A percentile compares a stretch with the other conserved stretches of the same genome.
Conservation (phyloP, 2,888 invertebrate species). For the Metellina segmentata region DNA sequence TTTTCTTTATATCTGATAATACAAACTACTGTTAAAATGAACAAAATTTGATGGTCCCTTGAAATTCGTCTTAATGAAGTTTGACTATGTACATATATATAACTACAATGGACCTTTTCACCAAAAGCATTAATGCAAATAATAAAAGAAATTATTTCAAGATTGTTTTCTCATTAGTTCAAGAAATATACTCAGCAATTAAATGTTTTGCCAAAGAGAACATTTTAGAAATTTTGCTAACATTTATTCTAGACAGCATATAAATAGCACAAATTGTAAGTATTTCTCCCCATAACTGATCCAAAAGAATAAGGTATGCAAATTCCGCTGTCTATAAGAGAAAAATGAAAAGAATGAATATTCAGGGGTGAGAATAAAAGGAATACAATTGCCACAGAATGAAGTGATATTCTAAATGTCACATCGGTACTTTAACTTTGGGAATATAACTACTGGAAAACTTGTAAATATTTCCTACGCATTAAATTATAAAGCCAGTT, state of each 20-base stretch:
- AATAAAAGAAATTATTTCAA: neutral
- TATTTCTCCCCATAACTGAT: conserved; percentile 64
- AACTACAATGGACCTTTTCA: no score
- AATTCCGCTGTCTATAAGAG: conserved; percentile 59
- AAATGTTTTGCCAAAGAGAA: conserved; percentile 34
- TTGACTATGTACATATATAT: no score
- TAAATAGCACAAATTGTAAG: conserved; percentile 51
- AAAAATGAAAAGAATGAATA: conserved; percentile 33
- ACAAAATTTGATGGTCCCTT: no score
- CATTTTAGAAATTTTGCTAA: conserved; percentile 42
- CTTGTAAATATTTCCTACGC: no score
- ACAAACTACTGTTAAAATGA: no score
- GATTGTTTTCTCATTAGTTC: conserved; percentile 20
- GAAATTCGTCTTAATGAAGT: no score
- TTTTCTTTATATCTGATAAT: no score
- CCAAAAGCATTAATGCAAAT: no score
- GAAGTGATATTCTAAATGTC: neutral
- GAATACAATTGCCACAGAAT: neutral
- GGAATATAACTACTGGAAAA: neutral
- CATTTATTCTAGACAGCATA: conserved; percentile 52
- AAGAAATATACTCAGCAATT: conserved; percentile 5
- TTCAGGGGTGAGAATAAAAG: neutral
- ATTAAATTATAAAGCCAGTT: no score
- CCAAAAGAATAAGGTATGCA: conserved; percentile 57
- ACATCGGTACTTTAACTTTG: neutral